phyloP scores from a whole-genome alignment of 2,888 invertebrate species.

The Sphaerophoria rueppellii region DNA sequence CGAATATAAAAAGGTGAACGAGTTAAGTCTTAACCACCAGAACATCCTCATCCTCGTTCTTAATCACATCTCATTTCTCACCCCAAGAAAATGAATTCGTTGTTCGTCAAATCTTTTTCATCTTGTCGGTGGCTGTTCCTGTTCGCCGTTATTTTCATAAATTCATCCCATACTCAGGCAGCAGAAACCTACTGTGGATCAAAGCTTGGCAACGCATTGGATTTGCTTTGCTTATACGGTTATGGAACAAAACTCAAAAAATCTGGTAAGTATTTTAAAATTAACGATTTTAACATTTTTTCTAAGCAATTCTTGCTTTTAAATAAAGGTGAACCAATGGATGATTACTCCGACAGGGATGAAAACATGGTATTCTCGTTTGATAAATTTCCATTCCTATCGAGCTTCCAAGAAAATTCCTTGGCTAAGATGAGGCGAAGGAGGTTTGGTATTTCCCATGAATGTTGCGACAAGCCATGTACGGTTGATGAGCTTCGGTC shows the following conservation, averaged over 20 bases:
- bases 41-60: neutral
- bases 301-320: neutral
- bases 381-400: constrained; percentile 10
- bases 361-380: neutral
- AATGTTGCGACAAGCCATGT: constrained; percentile 11
- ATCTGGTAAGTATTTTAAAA: constrained; percentile 6
- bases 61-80: neutral
- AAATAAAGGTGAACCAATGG: neutral
- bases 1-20: neutral
- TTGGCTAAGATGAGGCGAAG: constrained; percentile 10
- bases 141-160: neutral
- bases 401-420: neutral
- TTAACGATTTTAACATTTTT: too few species aligned
- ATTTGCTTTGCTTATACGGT: neutral
- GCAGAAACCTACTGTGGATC: constrained; percentile 7
- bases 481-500: neutral
- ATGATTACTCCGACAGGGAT: neutral
- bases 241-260: neutral
- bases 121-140: neutral
- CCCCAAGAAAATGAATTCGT: constrained; percentile 3
- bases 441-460: neutral
- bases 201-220: neutral
- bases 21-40: neutral
- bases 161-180: neutral
- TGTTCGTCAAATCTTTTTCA: neutral